Conservation (phyloP, 2,888 invertebrate species). For the Onthophagus sagittarius region DNA sequence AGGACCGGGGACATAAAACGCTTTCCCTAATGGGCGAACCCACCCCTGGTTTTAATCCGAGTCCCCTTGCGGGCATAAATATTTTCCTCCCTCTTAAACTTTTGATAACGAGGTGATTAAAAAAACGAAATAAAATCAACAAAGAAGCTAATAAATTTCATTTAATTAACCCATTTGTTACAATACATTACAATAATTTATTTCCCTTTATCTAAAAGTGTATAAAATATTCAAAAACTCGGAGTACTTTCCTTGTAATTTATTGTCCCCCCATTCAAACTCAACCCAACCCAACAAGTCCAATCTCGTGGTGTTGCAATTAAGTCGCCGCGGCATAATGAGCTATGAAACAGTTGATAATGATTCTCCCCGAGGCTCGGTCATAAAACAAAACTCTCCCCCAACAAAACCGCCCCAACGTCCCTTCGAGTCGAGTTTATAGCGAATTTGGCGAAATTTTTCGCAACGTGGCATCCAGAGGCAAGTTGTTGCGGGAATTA, state of each 20-base stretch:
- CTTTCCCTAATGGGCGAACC: neutral
- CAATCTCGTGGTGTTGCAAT: neutral
- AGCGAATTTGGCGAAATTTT: neutral
- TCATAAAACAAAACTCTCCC: neutral
- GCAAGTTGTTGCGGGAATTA: neutral
- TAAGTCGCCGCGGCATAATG: neutral
- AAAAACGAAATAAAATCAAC: neutral
- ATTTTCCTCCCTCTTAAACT: neutral
- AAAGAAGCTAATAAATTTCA: neutral
- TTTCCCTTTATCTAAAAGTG: neutral
- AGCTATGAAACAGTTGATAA: neutral
- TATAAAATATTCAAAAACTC: neutral
- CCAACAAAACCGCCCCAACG: neutral
- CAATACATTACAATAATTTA: too few relatives aligned
- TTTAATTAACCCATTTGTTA: too few relatives aligned
- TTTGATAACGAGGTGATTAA: neutral
- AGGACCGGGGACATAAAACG: neutral
- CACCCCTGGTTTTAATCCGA: neutral
- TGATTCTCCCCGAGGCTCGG: neutral
- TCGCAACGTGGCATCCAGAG: neutral
- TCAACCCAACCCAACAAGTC: neutral
- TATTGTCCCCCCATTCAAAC: too few relatives aligned
- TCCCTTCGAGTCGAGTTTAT: neutral
- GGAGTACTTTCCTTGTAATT: neutral
- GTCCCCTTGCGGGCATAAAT: neutral